phyloP scores from a whole-genome alignment of 2,797 vertebrate genomes.

The Hyperoplus immaculatus region DNA sequence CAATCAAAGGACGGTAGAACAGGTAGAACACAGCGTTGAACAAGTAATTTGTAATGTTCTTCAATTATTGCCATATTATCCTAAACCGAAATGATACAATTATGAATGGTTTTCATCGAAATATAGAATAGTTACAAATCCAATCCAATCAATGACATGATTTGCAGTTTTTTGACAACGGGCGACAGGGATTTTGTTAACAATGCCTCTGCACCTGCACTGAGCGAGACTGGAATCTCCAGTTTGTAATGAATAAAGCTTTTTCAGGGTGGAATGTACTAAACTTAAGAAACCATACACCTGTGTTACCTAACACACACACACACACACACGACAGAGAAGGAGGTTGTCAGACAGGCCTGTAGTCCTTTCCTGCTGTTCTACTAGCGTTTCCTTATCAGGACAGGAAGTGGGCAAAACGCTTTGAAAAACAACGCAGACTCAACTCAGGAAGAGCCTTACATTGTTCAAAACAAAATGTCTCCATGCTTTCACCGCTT shows the following conservation, averaged over 20 bases:
- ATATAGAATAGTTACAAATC: background rate
- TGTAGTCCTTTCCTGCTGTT: slow-evolving; percentile 1
- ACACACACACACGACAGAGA: slow-evolving; percentile 6
- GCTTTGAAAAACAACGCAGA: slow-evolving; percentile 23
- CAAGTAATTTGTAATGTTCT: too few species aligned
- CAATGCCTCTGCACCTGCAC: background rate
- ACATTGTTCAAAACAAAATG: slow-evolving; percentile 19
- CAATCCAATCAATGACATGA: background rate
- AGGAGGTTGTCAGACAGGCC: slow-evolving; percentile 4
- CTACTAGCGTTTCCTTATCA: slow-evolving; percentile 13
- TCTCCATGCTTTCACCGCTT: background rate
- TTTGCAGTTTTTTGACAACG: background rate
- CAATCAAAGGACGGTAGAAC: background rate
- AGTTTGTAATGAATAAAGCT: background rate
- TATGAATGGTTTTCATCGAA: background rate
- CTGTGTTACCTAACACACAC: background rate
- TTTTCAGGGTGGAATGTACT: slow-evolving; percentile 4
- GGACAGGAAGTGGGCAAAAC: slow-evolving; percentile 46
- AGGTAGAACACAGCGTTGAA: background rate
- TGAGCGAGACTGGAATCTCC: background rate
- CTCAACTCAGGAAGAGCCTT: slow-evolving; percentile 32
- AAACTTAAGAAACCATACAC: background rate
- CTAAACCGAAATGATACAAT: background rate
- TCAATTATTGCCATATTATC: too few species aligned
- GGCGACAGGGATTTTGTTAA: background rate